Conservation (phyloP, 64 coral and sea anemone species). For the Montipora foliosa region DNA sequence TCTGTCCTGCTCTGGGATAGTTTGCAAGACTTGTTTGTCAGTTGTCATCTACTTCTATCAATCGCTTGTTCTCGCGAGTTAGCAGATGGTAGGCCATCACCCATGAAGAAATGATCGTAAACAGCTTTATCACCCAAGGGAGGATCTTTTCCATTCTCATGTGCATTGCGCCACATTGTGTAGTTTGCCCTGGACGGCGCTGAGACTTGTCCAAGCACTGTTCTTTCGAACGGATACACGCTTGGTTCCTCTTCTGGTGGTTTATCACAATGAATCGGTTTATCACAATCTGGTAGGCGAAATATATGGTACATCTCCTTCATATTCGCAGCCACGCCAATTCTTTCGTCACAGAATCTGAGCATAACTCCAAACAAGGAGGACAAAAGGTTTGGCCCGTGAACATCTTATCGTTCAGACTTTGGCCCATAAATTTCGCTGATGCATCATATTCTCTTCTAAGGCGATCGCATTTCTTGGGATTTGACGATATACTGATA, state of each 20-base stretch:
- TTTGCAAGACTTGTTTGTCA: too few species aligned
- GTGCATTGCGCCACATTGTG: conserved; percentile 28
- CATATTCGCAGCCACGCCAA: too few species aligned
- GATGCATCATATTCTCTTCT: conserved; percentile 23
- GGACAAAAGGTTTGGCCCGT: neutral
- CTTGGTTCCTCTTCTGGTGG: too few species aligned
- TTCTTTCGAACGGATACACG: too few species aligned
- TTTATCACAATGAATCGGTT: too few species aligned
- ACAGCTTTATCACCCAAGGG: neutral
- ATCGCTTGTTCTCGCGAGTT: neutral
- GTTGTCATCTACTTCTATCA: too few species aligned
- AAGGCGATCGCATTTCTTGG: conserved; percentile 14
- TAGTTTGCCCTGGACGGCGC: conserved; percentile 7
- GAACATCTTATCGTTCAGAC: conserved; percentile 25
- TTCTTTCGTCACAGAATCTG: too few species aligned
- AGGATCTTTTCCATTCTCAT: neutral
- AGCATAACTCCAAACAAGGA: too few species aligned
- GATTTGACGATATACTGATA: neutral
- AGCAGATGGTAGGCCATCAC: neutral
- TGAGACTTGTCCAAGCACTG: conserved; percentile 17
- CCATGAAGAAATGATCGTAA: neutral
- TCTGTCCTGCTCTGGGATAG: too few species aligned
- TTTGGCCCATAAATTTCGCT: neutral
- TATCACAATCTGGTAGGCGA: too few species aligned
- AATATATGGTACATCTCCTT: neutral